Base-by-base conservation (phyloP, 2,888 invertebrate species). In the Crioceris asparagi region DNA sequence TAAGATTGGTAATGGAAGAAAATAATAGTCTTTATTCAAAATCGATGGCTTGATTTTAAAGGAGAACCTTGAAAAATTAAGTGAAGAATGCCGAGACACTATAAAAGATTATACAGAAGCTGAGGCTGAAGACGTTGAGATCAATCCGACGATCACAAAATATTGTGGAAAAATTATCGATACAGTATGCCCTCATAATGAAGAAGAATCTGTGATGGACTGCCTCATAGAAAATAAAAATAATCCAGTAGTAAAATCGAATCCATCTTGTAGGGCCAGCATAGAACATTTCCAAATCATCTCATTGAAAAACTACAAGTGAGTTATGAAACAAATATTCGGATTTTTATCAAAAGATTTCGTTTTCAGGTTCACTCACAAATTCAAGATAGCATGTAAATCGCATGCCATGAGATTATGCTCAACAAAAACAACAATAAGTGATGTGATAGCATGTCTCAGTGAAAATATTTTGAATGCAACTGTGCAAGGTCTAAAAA, bases 241-340 rank as follows among this genome's bases (percentile, higher is more conserved):
- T 61, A 83, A 88, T 52, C 76, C 81, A 4, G 78, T 83, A 54
- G 75, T 90, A 55, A 78, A 82, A 53, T 71, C 77, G 12, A 82
- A 83, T 57, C 68, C 67, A 43, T 90, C 92, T 62, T 97, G 97
- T 64, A 74, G 83, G 45, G 86, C 87, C 23, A 91, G 92, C 42
- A 83, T 98, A 33, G 96, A 97, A 66, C 97, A 98, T 68, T 93
- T 94, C 59, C 97, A 98, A 66, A 70, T 98, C 42, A 84, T 94
- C 43, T 83, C 90, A 2, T 62, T 97, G 46, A 90, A 93, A 62
- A 90, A 91, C 65, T 93, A n/a, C n/a, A n/a, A n/a, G n/a, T n/a
- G n/a, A n/a, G n/a, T n/a, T n/a, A n/a, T n/a, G n/a, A n/a, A n/a
- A n/a, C n/a, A n/a, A n/a, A n/a, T n/a, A n/a, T n/a, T n/a, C n/a